Evolutionary conservation across 2,797 vertebrate genomes (phyloP), one percentile per base, ranked within the genome.

Genomic region (Gymnodraco acuticeps): DNA sequence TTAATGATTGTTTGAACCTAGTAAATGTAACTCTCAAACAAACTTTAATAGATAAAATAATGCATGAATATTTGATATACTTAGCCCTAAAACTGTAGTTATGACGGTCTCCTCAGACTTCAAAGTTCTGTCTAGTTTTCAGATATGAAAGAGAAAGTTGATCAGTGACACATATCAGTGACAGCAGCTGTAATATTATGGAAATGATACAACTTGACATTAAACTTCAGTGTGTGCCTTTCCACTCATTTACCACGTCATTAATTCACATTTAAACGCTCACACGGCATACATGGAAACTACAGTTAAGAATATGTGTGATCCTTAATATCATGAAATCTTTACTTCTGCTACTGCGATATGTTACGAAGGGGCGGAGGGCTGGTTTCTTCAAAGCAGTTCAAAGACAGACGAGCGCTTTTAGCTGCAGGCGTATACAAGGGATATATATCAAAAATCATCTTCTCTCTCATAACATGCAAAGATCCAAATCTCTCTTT

Each of bases 211-310:
- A 78, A 77, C 73, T 76, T 81, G 77, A 85, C 64, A 85, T 81
- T 66, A 78, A 74, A 79, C 64, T 51, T 58, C 73, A 72, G 50
- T 61, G 50, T 62, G 65, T 68, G 70, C 77, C 68, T 85, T 87
- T 80, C 70, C 80, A 69, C 83, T 87, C 66, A 83, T 90, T 90
- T 88, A 58, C 61, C 82, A 75, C 78, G 0, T 81, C 78, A 79
- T 89, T 89, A 86, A 85, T 75, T 89, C 82, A 60, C 72, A 90
- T 72, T 83, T 83, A 75, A 83, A 75, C 62, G 56, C 61, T 73
- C 55, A 43, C 54, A 73, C 45, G 23, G 43, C 55, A n/a, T 47
- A 60, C 55, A 38, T 31, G 67, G 50, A 71, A 79, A 69, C 63
- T 42, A 69, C 80, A 42, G 64, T 80, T 74, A 55, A 68, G 73